These are phyloP conservation scores for Portevinia maculata DNA, from an alignment of 2,888 invertebrate species.

Conservation along the genomic window DNA sequence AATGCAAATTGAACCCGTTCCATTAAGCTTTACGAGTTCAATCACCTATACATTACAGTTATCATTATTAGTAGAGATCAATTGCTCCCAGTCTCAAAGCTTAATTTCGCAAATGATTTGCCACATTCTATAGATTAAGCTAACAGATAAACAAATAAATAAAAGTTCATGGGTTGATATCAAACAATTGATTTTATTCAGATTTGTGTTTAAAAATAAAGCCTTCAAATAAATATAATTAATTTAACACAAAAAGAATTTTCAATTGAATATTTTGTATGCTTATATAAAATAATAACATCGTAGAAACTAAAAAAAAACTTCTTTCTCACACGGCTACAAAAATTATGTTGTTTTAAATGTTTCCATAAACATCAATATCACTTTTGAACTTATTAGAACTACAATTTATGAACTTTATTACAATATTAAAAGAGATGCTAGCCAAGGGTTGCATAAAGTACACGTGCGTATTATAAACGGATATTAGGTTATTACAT, in stretches of 20 bases:
- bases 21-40: too few species aligned
- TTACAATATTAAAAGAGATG: not conserved
- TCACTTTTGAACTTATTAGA: conserved; percentile 43
- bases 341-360: conserved; percentile 12
- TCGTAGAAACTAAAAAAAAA: not conserved
- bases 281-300: too few species aligned
- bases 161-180: conserved; percentile 5
- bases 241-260: conserved; percentile 27
- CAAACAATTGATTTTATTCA: conserved; percentile 31
- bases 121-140: too few species aligned
- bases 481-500: conserved; percentile 1
- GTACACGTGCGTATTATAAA: conserved; percentile 7
- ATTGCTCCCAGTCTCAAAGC: too few species aligned
- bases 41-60: too few species aligned
- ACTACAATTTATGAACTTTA: conserved; percentile 1
- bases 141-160: not conserved
- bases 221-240: conserved; percentile 35
- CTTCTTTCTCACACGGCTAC: conserved; percentile 3
- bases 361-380: conserved; percentile 17
- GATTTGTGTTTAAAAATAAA: not conserved
- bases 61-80: too few species aligned
- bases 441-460: conserved; percentile 12
- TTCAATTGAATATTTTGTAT: not conserved
- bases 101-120: too few species aligned
- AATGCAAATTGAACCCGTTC: too few species aligned